Percentiles rank a stretch among this genome's conserved stretches.
These are phyloP conservation scores for Pseudochaenichthys georgianus DNA, from an alignment of 2,797 vertebrate species.

Conservation along the genomic window DNA sequence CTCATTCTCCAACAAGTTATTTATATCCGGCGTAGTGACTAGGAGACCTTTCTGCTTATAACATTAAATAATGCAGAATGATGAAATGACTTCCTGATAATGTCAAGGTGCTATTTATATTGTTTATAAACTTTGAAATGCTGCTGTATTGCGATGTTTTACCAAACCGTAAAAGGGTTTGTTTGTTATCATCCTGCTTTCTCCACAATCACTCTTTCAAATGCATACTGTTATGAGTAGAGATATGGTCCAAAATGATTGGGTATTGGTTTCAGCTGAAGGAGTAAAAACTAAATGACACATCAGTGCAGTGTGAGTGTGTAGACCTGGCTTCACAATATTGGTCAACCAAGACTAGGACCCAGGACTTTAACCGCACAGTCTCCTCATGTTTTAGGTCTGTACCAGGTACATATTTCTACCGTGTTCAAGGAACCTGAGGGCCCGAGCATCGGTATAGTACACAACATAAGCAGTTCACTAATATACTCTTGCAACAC, in stretches of 20 bases:
- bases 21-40: constrained; percentile 7
- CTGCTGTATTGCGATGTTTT: neutral
- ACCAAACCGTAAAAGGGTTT: neutral
- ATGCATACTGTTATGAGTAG: neutral
- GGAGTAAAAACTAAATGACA: no score
- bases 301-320: no score
- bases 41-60: neutral
- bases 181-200: neutral
- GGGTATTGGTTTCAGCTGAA: neutral
- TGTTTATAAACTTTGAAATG: neutral
- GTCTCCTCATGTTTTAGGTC: no score
- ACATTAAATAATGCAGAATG: constrained; percentile 40
- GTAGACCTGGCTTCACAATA: no score
- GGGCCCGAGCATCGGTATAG: no score
- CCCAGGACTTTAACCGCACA: no score
- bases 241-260: neutral
- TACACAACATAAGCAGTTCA: no score
- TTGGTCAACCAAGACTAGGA: no score
- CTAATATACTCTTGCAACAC: no score
- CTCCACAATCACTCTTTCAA: neutral
- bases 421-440: no score
- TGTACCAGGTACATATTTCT: no score
- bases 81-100: constrained; percentile 17
- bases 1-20: constrained; percentile 7
- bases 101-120: neutral